Percentiles rank a stretch among this genome's conserved stretches.
phyloP scores from a whole-genome alignment of 2,888 invertebrate genomes.

The Polydrusus pterygomalis region DNA sequence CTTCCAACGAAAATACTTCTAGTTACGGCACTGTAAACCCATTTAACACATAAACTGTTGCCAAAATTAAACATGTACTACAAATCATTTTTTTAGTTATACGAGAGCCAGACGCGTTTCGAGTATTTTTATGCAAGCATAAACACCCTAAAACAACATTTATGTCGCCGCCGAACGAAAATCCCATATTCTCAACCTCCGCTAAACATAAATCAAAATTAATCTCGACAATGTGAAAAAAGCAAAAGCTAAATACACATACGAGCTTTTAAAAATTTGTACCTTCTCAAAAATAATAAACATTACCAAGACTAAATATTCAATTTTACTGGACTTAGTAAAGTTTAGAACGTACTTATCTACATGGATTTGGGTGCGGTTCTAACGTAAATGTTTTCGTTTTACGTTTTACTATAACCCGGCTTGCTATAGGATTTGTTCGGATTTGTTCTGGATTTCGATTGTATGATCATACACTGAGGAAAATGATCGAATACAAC shows the following conservation, averaged over 20 bases:
- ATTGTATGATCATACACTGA: too few relatives aligned
- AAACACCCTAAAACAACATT: slow-evolving; percentile 43
- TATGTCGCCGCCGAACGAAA: slow-evolving; percentile 27
- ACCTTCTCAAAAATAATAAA: slow-evolving; percentile 34
- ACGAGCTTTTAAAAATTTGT: slow-evolving; percentile 32
- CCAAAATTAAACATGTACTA: slow-evolving; percentile 5
- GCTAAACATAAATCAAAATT: slow-evolving; percentile 44
- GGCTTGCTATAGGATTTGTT: too few relatives aligned
- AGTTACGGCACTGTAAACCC: not conserved
- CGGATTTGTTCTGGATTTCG: too few relatives aligned
- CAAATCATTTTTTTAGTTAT: slow-evolving; percentile 20
- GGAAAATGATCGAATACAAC: too few relatives aligned
- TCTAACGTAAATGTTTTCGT: too few relatives aligned
- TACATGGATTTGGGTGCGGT: not conserved
- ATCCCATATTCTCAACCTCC: slow-evolving; percentile 30
- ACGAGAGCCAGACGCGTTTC: slow-evolving; percentile 16
- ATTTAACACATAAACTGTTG: slow-evolving; percentile 7
- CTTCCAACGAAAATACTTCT: too few relatives aligned
- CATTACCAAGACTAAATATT: slow-evolving; percentile 1
- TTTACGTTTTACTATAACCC: too few relatives aligned
- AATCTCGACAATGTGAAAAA: slow-evolving; percentile 41
- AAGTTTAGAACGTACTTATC: too few relatives aligned
- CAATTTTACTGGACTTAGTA: not conserved
- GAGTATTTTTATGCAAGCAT: slow-evolving; percentile 27
- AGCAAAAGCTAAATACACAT: slow-evolving; percentile 32